Conservation (phyloP, 2,113 vertebrate species). For the cat (Felis catus) region F.catus_Fca126_mat1.0 CM031419.1:113269001-113269500, state of each 20-base stretch:
- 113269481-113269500: not conserved
- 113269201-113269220: not conserved
- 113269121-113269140: not conserved
- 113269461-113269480: not conserved
- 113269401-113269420: not conserved
- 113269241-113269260: not conserved
- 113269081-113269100: not conserved
- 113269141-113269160: not conserved
- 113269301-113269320: too few relatives aligned
- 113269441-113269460: not conserved
- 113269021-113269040: not conserved
- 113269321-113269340: too few relatives aligned
- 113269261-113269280: not conserved
- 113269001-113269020: not conserved
- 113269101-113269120: not conserved
- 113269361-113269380: too few relatives aligned
- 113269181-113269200: not conserved
- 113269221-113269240: not conserved
- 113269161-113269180: not conserved
- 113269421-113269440: not conserved
- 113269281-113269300: too few relatives aligned
- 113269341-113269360: too few relatives aligned
- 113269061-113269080: not conserved
- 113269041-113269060: not conserved
- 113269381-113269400: too few relatives aligned